Conservation (phyloP, 2,888 invertebrate genomes). For the Drosophila peninsularis region DNA sequence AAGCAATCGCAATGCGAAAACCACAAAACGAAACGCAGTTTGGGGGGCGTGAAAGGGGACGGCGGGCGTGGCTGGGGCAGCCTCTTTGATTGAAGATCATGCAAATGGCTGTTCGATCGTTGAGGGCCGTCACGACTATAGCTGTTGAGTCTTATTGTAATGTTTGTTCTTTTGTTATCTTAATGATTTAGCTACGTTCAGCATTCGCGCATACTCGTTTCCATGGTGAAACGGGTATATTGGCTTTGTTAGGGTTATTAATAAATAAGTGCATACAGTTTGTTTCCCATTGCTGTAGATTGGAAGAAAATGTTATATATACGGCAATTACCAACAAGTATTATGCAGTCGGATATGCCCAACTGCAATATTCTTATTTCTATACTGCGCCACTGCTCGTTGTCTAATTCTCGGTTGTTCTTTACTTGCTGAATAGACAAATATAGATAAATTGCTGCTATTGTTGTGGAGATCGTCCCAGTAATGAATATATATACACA, state of each 20-base stretch:
- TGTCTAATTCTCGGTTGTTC: conserved; percentile 11
- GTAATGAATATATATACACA: conserved; percentile 3
- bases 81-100: conserved; percentile 60
- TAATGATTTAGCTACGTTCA: conserved; percentile 32
- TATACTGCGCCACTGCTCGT: conserved; percentile 17
- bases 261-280: too few species aligned
- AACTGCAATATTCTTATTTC: background rate
- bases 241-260: background rate
- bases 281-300: too few species aligned
- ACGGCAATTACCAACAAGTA: background rate
- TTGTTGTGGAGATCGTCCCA: conserved; percentile 48
- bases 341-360: background rate
- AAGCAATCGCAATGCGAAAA: conserved; percentile 25
- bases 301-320: too few species aligned
- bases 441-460: conserved; percentile 61
- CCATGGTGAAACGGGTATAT: background rate
- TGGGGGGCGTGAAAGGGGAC: background rate
- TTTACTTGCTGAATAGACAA: conserved; percentile 47
- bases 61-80: conserved; percentile 1
- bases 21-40: conserved; percentile 31
- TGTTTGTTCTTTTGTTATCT: conserved; percentile 59
- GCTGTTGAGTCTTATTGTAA: conserved; percentile 22
- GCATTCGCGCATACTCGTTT: conserved; percentile 3
- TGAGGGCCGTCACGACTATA: conserved; percentile 67
- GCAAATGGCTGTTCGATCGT: conserved; percentile 44